These are phyloP conservation scores for Oreochromis spilurus DNA, from an alignment of 2,113 vertebrate genomes.

Conservation along the genomic window DNA sequence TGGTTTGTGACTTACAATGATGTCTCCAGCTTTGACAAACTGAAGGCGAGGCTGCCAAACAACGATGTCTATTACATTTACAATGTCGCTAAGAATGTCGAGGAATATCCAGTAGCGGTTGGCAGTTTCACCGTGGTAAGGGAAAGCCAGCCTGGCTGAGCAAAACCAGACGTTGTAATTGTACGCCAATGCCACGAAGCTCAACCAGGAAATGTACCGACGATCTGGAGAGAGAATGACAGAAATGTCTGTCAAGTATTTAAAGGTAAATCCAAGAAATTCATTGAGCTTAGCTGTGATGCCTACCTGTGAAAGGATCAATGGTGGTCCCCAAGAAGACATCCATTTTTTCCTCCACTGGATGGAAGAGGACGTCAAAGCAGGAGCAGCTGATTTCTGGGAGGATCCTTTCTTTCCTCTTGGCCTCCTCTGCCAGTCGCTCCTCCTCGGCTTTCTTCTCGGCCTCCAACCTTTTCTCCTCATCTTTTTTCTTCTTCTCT, in stretches of 20 bases:
- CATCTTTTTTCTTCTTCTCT: constrained; percentile 69
- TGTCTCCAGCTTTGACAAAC: constrained; percentile 83
- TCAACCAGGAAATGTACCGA: constrained; percentile 81
- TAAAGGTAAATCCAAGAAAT: neutral
- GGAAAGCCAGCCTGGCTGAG: constrained; percentile 78
- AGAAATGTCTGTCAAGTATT: neutral
- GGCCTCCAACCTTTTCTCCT: constrained; percentile 55
- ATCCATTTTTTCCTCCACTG: constrained; percentile 69
- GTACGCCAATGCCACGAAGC: constrained; percentile 75
- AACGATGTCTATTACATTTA: constrained; percentile 79
- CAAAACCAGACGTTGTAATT: constrained; percentile 91
- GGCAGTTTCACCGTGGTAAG: constrained; percentile 66
- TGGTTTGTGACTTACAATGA: constrained; percentile 75
- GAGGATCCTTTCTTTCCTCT: constrained; percentile 32
- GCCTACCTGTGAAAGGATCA: constrained; percentile 83
- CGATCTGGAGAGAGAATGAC: constrained; percentile 66
- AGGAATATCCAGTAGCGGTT: constrained; percentile 70
- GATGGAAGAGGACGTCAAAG: constrained; percentile 51
- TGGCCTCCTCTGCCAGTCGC: constrained; percentile 53
- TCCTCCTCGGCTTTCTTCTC: constrained; percentile 65
- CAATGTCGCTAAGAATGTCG: constrained; percentile 75
- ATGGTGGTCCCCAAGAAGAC: constrained; percentile 59
- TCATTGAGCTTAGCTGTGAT: neutral
- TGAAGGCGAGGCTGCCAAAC: constrained; percentile 84
- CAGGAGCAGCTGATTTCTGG: constrained; percentile 38